These are phyloP conservation scores for Reticulitermes speratus DNA, from an alignment of 1,140 invertebrate species.

Conservation along the genomic window DNA sequence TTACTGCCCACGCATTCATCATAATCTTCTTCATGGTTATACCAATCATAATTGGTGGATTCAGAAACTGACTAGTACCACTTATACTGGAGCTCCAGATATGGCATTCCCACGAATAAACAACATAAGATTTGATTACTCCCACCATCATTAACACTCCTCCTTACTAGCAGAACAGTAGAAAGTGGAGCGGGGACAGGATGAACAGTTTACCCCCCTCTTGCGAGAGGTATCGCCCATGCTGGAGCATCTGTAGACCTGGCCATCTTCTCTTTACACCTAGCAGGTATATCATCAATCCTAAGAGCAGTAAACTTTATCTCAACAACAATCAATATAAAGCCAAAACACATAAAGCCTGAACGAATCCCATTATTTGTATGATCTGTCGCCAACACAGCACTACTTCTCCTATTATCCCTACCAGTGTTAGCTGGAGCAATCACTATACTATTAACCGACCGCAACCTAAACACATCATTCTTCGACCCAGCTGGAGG, in stretches of 20 bases:
- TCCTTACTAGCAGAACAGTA: not conserved
- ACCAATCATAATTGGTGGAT: constrained; percentile 73
- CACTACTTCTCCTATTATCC: not conserved
- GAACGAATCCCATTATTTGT: not conserved
- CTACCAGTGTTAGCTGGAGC: not conserved
- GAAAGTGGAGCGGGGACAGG: not conserved
- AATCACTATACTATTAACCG: not conserved
- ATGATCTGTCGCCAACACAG: not conserved
- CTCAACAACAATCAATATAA: not conserved
- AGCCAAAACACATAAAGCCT: not conserved
- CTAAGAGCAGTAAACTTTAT: not conserved
- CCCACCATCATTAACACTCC: not conserved
- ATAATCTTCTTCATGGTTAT: constrained; percentile 57
- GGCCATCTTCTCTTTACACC: too few relatives aligned
- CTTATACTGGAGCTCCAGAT: constrained; percentile 65
- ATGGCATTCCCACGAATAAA: constrained; percentile 21
- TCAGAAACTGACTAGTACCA: constrained; percentile 67
- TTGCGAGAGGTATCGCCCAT: not conserved
- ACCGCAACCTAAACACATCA: not conserved
- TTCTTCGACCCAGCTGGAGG: not conserved
- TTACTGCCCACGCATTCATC: too few relatives aligned
- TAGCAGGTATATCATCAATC: too few relatives aligned
- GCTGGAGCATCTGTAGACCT: too few relatives aligned
- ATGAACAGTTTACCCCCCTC: not conserved
- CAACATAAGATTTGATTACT: constrained; percentile 14